phyloP scores from a whole-genome alignment of 2,797 vertebrate genomes.

The Spea hammondii region DNA sequence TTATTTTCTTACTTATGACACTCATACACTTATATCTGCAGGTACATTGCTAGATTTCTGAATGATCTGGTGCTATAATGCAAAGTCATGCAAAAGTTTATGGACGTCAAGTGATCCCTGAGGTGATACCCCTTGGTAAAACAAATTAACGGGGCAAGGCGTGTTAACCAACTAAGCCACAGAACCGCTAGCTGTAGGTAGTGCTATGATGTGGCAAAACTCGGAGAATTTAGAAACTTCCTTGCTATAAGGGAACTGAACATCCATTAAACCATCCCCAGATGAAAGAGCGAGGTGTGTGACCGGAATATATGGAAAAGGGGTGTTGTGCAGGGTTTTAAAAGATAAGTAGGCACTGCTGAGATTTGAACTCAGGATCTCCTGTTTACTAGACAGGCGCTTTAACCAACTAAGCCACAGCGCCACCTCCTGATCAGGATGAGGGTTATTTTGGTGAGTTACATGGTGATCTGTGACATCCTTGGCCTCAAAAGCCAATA shows the following conservation, averaged over 20 bases:
- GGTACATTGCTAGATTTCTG: neutral
- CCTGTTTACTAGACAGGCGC: too few species aligned
- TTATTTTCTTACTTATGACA: neutral
- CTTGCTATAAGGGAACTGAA: neutral
- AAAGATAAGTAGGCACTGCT: neutral
- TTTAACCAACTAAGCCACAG: too few species aligned
- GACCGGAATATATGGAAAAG: too few species aligned
- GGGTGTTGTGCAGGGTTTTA: too few species aligned
- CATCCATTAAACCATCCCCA: neutral
- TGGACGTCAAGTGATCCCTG: neutral
- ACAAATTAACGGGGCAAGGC: neutral
- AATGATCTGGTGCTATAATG: neutral
- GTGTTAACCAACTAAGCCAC: slow-evolving; percentile 11
- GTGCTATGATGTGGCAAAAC: neutral
- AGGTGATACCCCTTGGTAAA: neutral
- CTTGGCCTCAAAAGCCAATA: slow-evolving; percentile 66
- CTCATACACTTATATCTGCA: neutral
- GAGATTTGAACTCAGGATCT: too few species aligned
- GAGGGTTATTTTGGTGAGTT: neutral
- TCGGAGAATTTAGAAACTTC: neutral
- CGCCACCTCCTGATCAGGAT: neutral
- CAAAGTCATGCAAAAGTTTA: neutral
- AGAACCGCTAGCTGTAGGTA: neutral
- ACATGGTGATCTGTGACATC: slow-evolving; percentile 51
- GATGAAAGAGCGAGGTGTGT: too few species aligned